These are phyloP conservation scores for Charadrius vociferus DNA, from an alignment of 2,113 vertebrate species.

Conservation along the genomic window DNA sequence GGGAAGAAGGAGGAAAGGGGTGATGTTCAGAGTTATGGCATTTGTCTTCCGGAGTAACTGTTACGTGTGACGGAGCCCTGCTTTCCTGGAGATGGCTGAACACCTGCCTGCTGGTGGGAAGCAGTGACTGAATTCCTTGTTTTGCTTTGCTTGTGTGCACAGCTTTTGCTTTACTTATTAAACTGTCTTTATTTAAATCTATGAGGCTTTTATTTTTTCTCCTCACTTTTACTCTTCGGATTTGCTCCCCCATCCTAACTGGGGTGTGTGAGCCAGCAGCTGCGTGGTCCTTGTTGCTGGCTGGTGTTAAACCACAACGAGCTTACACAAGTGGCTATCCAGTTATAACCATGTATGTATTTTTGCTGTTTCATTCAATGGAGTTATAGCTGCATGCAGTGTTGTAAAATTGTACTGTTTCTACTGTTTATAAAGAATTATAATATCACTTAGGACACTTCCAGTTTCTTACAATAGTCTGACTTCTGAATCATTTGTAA, in stretches of 20 bases:
- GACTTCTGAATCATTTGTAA: neutral
- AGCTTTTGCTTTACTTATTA: neutral
- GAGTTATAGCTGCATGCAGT: neutral
- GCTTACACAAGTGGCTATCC: accelerated
- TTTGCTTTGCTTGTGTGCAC: neutral
- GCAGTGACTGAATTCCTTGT: neutral
- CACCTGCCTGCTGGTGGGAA: neutral
- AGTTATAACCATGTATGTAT: accelerated
- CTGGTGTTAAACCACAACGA: neutral
- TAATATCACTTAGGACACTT: neutral
- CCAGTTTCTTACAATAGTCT: neutral
- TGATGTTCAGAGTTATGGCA: neutral
- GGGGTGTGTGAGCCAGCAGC: neutral
- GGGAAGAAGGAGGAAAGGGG: neutral
- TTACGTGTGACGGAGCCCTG: neutral
- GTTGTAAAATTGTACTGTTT: neutral
- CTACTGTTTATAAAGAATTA: neutral
- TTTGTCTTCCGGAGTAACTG: neutral
- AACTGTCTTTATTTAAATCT: neutral
- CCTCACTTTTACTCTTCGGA: neutral
- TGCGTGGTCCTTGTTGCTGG: neutral
- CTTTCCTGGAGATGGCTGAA: neutral
- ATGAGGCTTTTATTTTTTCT: neutral
- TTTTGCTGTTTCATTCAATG: neutral
- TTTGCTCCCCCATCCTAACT: neutral